A percentile compares a stretch with the other conserved stretches of the same genome.
Evolutionary conservation across 2,888 invertebrate species (phyloP).

Genomic region (Flexamia atlantica): DNA sequence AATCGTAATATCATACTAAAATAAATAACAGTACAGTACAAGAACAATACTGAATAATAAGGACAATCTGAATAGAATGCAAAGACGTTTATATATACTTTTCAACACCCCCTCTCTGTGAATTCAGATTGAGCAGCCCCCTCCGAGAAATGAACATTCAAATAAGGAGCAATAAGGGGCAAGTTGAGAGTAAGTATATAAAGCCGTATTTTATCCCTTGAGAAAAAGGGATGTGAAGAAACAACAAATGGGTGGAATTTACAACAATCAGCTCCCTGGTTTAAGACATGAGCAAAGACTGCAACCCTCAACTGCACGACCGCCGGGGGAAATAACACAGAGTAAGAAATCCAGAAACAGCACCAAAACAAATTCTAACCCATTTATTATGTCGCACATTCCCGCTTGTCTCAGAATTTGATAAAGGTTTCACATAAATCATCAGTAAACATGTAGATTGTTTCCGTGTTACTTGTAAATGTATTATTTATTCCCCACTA

Average conservation of each 20-base stretch:
- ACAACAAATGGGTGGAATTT: conserved; percentile 27
- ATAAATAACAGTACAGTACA: too few species aligned
- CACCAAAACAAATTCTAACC: not conserved
- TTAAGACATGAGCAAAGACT: not conserved
- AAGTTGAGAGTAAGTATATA: conserved; percentile 17
- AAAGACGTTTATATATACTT: too few species aligned
- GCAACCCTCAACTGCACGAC: not conserved
- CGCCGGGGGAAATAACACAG: conserved; percentile 3
- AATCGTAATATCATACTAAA: too few species aligned
- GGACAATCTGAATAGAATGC: too few species aligned
- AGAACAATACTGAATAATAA: too few species aligned
- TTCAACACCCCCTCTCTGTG: too few species aligned
- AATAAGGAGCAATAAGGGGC: not conserved
- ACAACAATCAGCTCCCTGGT: conserved; percentile 26
- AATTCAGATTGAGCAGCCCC: not conserved
- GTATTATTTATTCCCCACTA: too few species aligned
- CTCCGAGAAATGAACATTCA: not conserved
- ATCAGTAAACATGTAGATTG: too few species aligned
- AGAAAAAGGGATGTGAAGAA: not conserved
- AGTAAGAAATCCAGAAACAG: not conserved
- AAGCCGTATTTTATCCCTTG: not conserved
- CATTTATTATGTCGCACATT: too few species aligned
- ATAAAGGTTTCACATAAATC: too few species aligned
- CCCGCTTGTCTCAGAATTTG: too few species aligned
- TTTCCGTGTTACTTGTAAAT: too few species aligned